Percentiles rank a stretch among this genome's conserved stretches.
These are phyloP conservation scores for Thermophis baileyi DNA, from an alignment of 2,113 vertebrate species.

Conservation along the genomic window DNA sequence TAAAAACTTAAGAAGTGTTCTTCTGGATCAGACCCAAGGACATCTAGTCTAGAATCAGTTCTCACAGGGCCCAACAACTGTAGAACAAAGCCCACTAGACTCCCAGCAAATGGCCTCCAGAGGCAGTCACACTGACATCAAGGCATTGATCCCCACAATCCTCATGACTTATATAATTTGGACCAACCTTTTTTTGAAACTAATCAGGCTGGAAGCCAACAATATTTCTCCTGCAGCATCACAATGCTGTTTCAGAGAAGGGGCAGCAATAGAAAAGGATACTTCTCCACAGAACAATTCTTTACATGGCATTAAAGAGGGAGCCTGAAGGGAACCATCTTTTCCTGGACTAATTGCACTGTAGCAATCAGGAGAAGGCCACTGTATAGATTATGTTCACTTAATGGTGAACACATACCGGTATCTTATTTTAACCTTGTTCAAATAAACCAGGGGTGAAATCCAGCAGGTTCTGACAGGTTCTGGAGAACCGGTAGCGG, in stretches of 20 bases:
- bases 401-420: not conserved
- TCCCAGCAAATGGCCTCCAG: not conserved
- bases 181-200: not conserved
- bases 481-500: no score
- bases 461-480: no score
- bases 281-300: not conserved
- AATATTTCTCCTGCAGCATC: not conserved
- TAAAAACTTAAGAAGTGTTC: not conserved
- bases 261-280: not conserved
- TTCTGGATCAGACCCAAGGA: not conserved
- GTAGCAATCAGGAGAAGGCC: not conserved
- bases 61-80: not conserved
- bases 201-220: not conserved
- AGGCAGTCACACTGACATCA: not conserved
- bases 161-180: not conserved
- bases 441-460: not conserved
- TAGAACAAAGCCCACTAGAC: not conserved
- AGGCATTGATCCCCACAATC: not conserved
- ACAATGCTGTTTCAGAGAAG: not conserved
- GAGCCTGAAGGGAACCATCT: not conserved
- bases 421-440: not conserved
- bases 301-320: not conserved
- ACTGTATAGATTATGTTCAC: no score
- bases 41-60: not conserved
- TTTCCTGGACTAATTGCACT: not conserved